Conservation (phyloP, 2,888 invertebrate species). For the Scaptomyza caliginosa region DNA sequence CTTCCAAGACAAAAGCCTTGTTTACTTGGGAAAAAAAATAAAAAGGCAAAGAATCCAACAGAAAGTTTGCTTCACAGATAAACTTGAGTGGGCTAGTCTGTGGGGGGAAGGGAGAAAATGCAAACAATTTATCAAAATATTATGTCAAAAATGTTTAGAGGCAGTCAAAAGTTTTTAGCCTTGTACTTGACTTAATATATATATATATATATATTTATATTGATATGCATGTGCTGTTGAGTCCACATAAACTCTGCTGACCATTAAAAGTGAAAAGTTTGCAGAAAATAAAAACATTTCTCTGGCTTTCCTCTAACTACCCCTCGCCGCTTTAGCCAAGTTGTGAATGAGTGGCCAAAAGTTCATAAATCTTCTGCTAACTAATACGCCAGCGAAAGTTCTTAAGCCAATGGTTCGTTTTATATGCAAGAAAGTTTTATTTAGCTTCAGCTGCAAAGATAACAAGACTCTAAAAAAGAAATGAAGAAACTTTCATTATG, state of each 20-base stretch:
- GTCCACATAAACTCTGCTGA: slow-evolving; percentile 60
- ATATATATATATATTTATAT: slow-evolving; percentile 43
- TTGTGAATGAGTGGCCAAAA: slow-evolving; percentile 46
- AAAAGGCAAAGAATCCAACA: background rate
- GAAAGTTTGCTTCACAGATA: slow-evolving; percentile 11
- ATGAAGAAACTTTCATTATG: slow-evolving; percentile 24
- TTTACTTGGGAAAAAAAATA: background rate
- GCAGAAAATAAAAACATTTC: slow-evolving; percentile 32
- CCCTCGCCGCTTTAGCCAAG: slow-evolving; percentile 30
- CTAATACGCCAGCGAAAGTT: slow-evolving; percentile 69
- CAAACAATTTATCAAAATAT: slow-evolving; percentile 79
- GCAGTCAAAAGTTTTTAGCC: slow-evolving; percentile 48
- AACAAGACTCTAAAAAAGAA: slow-evolving; percentile 40
- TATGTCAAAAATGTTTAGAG: slow-evolving; percentile 56
- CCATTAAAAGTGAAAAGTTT: slow-evolving; percentile 79
- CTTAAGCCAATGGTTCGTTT: slow-evolving; percentile 67
- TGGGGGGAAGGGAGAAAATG: slow-evolving; percentile 38
- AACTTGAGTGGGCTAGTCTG: slow-evolving; percentile 1
- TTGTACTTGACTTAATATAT: slow-evolving; percentile 22
- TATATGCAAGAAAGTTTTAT: slow-evolving; percentile 68
- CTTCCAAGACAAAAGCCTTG: background rate
- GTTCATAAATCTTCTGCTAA: slow-evolving; percentile 77
- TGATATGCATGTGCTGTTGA: slow-evolving; percentile 36
- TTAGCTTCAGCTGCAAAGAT: slow-evolving; percentile 56
- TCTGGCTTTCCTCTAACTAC: too few species aligned